Percentiles rank a stretch among this genome's conserved stretches.
Conservation (phyloP, 1,140 invertebrate genomes). For the Calephelis nemesis region DNA sequence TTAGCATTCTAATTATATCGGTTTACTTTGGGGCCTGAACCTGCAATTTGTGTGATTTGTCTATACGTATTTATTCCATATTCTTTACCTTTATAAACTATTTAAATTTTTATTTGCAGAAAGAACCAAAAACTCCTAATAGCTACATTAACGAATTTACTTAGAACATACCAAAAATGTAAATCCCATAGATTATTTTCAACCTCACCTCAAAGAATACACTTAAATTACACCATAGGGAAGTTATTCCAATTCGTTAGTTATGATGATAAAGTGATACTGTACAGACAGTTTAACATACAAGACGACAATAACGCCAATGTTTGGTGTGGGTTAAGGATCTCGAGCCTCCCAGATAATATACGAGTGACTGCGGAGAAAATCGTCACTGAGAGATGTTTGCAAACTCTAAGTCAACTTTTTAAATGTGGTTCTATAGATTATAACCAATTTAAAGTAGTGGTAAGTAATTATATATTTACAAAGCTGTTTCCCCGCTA, state of each 20-base stretch:
- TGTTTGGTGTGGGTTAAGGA: slow-evolving; percentile 42
- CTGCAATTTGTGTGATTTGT: too few species aligned
- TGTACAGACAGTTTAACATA: slow-evolving; percentile 41
- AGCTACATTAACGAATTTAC: slow-evolving; percentile 23
- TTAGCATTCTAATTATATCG: too few species aligned
- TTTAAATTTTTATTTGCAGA: slow-evolving; percentile 22
- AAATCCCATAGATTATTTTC: slow-evolving; percentile 36
- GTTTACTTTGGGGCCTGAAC: too few species aligned
- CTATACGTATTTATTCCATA: too few species aligned
- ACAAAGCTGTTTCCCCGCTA: neutral
- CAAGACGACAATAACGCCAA: slow-evolving; percentile 36
- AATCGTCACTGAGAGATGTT: slow-evolving; percentile 36
- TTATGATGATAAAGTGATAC: slow-evolving; percentile 42
- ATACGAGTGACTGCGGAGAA: slow-evolving; percentile 33
- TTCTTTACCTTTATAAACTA: neutral
- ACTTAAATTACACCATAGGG: slow-evolving; percentile 43
- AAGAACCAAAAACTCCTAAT: slow-evolving; percentile 20
- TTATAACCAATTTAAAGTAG: neutral
- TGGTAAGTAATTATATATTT: slow-evolving; percentile 21
- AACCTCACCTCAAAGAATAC: slow-evolving; percentile 47
- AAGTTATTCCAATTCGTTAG: slow-evolving; percentile 43
- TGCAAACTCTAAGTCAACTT: slow-evolving; percentile 25
- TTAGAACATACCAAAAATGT: slow-evolving; percentile 48
- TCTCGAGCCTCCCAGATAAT: slow-evolving; percentile 44
- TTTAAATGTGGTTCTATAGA: slow-evolving; percentile 22